Evolutionary conservation across 2,797 vertebrate genomes (phyloP), one percentile per base, ranked within the genome.

Genomic region (Adrianichthys oophorus): DNA sequence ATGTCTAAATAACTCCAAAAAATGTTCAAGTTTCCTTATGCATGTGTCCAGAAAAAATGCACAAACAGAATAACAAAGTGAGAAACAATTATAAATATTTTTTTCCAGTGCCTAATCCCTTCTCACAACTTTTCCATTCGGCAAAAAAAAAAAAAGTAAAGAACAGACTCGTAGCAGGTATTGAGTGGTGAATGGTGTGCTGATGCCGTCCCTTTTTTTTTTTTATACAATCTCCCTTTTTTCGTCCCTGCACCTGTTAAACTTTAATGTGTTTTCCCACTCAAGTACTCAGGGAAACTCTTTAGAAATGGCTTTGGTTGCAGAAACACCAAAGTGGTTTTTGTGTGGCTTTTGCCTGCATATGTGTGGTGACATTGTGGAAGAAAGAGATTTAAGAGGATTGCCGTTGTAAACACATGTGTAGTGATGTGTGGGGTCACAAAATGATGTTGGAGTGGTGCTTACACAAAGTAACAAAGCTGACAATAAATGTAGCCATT

Each of bases 241-340:
- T 72, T 77, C 71, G 64, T 59, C 70, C 52, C 69, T 78, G 55
- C 57, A 59, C 59, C 41, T 48, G 73, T 91, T 87, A 91, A 92
- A 89, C 77, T 89, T 93, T 92, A 87, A 93, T 92, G 89, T 74
- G 82, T 70, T 81, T 84, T 78, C 75, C 84, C 70, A 51, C 86
- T 86, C 71, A 85, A 84, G 82, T 87, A 87, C 85, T 88, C 76
- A 88, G 76, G 78, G 76, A 81, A 89, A 87, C 80, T 85, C 76
- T 76, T 86, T 75, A 83, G 73, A 91, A 91, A 92, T 89, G 87
- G 89, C 89, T 90, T 87, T 81, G 78, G 79, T 83, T 89, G 88
- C 89, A 91, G 76, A 84, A 88, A 80, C 77, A 85, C 79, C 72
- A 68, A 70, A 85, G 85, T 83, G 83, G 79, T 75, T 77, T 60